Base-by-base conservation (phyloP, 64 coral and sea anemone species). In the Dendronephthya gigantea region DNA sequence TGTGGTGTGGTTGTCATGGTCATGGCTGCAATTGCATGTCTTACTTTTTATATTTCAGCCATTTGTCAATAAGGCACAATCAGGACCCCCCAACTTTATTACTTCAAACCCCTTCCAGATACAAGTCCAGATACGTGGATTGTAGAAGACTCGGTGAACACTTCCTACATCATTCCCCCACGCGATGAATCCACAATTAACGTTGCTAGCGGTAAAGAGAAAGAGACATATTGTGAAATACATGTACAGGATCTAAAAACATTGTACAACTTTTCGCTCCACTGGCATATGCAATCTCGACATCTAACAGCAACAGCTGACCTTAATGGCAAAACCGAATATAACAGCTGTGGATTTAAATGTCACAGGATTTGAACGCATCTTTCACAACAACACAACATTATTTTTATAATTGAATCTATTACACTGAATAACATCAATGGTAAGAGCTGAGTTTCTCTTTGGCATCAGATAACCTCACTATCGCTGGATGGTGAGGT, bases 291-390 rank as follows among this genome's bases (percentile, higher is more conserved):
- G 51, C 43, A 66, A 70, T 65, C 33, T 39, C 34, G 70, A 70
- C 85, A 86, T 48, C 59, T 58, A 0, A 56, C 56, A 41, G 85
- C 45, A n/a, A 86, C 34, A 86, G 38, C 39, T 56, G 51, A 66
- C 41, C 70, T n/a, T 35, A 68, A 56, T n/a, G n/a, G 85, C 23
- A 86, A 40, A 70, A 69, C 55, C 85, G 35, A 68, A n/a, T 86
- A 58, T 70, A 56, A 86, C 51, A 50, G n/a, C n/a, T 86, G 55
- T 86, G 62, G 68, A 37, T 86, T 86, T 48, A 86, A 86, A 86
- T 86, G 85, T 86, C 85, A 86, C 41, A 68, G 48, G 48, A 70
- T 45, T 65, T 35, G 39, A 56, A 40, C 68, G 40, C 85, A 66
- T 45, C 62, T 86, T 66, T 39, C 29, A 48, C 43, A 35, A 32